Conservation (phyloP, 2,113 vertebrate genomes). For the Erythrocebus patas region DNA sequence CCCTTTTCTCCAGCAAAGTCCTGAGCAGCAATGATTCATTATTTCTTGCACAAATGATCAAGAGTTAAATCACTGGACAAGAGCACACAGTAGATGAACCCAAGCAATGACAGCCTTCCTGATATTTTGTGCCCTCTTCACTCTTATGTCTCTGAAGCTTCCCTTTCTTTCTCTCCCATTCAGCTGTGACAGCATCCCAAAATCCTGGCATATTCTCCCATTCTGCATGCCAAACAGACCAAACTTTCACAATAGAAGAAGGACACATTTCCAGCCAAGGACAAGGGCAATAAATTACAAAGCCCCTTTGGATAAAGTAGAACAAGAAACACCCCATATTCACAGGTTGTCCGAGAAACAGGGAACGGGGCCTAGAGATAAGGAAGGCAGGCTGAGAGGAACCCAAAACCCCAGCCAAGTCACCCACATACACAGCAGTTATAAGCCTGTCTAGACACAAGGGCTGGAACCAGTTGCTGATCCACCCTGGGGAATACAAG, state of each 20-base stretch:
- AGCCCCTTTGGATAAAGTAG: constrained; percentile 22
- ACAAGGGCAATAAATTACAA: constrained; percentile 47
- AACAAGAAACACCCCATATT: constrained; percentile 42
- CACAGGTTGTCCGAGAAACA: background rate
- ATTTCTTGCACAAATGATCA: background rate
- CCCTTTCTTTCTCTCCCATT: constrained; percentile 1
- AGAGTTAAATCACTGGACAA: background rate
- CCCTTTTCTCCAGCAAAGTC: background rate
- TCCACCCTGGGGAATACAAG: background rate
- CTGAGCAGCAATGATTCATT: background rate
- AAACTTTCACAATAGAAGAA: constrained; percentile 22
- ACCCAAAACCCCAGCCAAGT: background rate
- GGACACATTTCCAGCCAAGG: constrained; percentile 43
- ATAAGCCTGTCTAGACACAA: constrained; percentile 37
- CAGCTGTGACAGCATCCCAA: background rate
- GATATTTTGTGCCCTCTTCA: background rate
- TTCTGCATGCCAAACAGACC: constrained; percentile 18
- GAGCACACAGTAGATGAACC: background rate
- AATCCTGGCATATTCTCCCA: constrained; percentile 15
- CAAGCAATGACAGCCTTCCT: background rate
- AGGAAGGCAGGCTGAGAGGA: constrained; percentile 47
- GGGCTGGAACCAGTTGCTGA: background rate
- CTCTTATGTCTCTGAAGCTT: background rate
- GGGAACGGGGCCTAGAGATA: constrained; percentile 47
- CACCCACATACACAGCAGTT: constrained; percentile 4